Conservation (phyloP, 2,888 invertebrate species). For the Listrodromus nycthemerus region DNA sequence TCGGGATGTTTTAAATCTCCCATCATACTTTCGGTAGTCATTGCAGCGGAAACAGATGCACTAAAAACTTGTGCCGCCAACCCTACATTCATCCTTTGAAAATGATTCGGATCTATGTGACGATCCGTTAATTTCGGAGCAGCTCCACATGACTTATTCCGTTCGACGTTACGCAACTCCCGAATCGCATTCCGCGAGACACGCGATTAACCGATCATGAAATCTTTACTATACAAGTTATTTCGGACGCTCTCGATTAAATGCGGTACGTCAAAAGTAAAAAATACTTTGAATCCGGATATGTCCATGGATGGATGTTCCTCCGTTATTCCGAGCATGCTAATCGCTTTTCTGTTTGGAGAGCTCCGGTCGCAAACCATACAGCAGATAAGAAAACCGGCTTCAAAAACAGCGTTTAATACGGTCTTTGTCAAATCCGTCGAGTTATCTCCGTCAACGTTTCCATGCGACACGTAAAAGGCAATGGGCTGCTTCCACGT, state of each 20-base stretch:
- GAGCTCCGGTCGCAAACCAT: conserved; percentile 71
- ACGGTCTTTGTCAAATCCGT: conserved; percentile 44
- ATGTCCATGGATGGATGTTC: conserved; percentile 63
- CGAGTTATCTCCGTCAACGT: conserved; percentile 55
- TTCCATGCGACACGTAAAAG: too few species aligned
- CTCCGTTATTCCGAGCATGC: conserved; percentile 63
- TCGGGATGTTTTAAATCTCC: background rate
- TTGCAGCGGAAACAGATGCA: conserved; percentile 68
- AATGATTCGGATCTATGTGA: conserved; percentile 69
- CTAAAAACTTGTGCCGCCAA: conserved; percentile 73
- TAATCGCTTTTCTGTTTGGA: conserved; percentile 67
- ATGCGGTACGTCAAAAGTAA: conserved; percentile 70
- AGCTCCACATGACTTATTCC: conserved; percentile 61
- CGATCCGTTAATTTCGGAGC: conserved; percentile 69
- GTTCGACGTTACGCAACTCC: too few species aligned
- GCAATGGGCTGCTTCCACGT: conserved; percentile 72
- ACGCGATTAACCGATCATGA: conserved; percentile 44
- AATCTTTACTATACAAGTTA: conserved; percentile 64
- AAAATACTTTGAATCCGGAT: conserved; percentile 64
- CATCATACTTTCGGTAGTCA: conserved; percentile 54
- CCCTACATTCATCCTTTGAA: conserved; percentile 71
- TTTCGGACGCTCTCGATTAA: conserved; percentile 69
- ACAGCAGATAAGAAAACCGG: conserved; percentile 66
- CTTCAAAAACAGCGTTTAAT: conserved; percentile 58
- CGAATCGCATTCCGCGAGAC: conserved; percentile 66